phyloP scores from a whole-genome alignment of 2,113 vertebrate species.

The Chionis minor region DNA sequence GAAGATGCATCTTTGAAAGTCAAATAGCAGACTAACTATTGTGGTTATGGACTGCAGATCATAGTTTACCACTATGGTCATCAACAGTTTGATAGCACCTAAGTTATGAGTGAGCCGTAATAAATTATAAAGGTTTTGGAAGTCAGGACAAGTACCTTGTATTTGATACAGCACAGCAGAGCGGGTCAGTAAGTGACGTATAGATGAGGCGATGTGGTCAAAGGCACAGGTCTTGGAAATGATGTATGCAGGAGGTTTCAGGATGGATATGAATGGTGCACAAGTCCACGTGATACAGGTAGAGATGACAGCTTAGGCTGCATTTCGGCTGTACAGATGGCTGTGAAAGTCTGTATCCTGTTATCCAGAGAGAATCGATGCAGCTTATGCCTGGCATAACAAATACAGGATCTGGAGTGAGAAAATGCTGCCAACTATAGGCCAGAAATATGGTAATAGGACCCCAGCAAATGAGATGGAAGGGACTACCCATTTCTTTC shows the following conservation, averaged over 20 bases:
- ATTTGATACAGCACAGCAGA: not conserved
- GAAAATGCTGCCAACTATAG: not conserved
- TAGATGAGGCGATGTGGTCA: not conserved
- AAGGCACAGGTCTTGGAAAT: not conserved
- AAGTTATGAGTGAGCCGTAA: not conserved
- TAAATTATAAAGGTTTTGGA: not conserved
- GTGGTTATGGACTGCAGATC: not conserved
- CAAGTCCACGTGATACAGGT: fast-evolving
- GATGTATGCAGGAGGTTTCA: not conserved
- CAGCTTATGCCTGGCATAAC: not conserved
- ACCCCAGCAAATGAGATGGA: not conserved
- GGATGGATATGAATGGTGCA: not conserved
- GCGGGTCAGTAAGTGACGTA: not conserved
- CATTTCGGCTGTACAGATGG: not conserved
- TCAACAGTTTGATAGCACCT: not conserved
- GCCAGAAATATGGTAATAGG: not conserved
- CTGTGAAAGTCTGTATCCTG: not conserved
- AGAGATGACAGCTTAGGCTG: not conserved
- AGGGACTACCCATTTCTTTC: not conserved
- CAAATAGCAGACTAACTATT: not conserved
- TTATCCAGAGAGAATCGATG: not conserved
- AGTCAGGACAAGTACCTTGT: not conserved
- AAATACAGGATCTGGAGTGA: not conserved
- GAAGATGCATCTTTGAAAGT: not conserved
- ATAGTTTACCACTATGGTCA: not conserved